Conservation (phyloP, 2,113 vertebrate genomes). For the Alectura lathami region DNA sequence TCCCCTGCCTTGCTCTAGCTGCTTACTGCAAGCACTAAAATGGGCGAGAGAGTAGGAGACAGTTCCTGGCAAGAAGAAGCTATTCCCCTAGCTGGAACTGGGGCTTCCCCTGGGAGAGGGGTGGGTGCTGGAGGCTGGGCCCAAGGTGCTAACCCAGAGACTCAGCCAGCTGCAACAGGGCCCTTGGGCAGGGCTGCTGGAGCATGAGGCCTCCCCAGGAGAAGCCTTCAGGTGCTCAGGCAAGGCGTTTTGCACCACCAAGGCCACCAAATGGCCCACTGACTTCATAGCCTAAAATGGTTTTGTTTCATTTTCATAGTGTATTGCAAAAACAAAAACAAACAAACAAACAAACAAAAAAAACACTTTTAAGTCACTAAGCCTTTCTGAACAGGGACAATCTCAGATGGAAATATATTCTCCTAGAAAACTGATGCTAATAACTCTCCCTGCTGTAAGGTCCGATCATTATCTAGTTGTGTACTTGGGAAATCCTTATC, state of each 20-base stretch:
- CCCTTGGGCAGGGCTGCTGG: background rate
- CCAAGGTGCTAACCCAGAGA: background rate
- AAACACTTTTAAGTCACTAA: background rate
- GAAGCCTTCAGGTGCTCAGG: background rate
- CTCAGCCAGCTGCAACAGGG: rapidly evolving
- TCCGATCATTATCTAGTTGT: background rate
- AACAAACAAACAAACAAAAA: background rate
- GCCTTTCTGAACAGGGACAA: background rate
- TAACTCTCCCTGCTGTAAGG: background rate
- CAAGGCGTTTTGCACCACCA: background rate
- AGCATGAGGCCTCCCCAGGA: background rate
- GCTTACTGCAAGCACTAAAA: background rate
- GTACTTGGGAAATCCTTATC: background rate
- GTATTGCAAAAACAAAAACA: background rate
- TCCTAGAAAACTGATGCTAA: background rate
- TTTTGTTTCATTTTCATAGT: background rate
- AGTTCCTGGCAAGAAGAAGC: background rate
- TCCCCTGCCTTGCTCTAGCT: background rate
- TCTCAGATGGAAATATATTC: background rate
- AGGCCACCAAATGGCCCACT: background rate
- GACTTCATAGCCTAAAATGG: background rate
- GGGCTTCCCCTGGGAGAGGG: rapidly evolving
- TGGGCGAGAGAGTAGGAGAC: background rate
- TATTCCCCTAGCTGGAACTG: background rate
- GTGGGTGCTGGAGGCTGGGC: background rate